Conservation (phyloP, 2,797 vertebrate genomes). For the Allobates femoralis region DNA sequence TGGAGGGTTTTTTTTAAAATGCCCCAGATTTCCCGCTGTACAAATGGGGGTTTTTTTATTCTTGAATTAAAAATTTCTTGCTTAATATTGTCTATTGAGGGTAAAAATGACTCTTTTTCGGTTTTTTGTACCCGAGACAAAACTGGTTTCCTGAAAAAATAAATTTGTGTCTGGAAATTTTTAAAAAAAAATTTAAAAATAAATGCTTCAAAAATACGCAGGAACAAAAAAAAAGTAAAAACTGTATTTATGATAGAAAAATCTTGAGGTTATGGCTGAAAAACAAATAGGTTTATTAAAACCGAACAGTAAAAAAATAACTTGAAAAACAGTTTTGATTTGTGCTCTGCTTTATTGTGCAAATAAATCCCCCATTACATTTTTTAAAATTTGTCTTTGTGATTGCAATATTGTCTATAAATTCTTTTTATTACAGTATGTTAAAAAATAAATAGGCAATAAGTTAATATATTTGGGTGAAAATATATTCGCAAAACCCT, state of each 20-base stretch:
- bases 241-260: not conserved
- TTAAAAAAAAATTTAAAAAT: not conserved
- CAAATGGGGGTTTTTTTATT: conserved; percentile 94
- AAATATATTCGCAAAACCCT: no score
- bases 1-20: conserved; percentile 97
- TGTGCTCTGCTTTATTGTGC: not conserved
- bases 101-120: conserved; percentile 89
- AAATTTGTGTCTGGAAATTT: no score
- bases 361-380: not conserved
- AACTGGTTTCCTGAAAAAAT: conserved; percentile 92
- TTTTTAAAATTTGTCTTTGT: not conserved
- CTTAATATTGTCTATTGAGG: conserved; percentile 98
- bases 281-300: no score
- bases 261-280: not conserved
- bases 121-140: conserved; percentile 93
- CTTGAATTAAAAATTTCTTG: conserved; percentile 93
- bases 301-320: not conserved
- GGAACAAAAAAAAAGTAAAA: not conserved
- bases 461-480: no score
- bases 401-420: not conserved
- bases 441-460: no score
- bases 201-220: not conserved
- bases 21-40: conserved; percentile 99
- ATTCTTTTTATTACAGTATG: no score
- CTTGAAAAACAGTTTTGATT: not conserved